Percentiles rank a stretch among this genome's conserved stretches.
These are phyloP conservation scores for Heliocidaris tuberculata DNA, from an alignment of 35 echinoderm and acorn worm genomes.

Conservation along the genomic window DNA sequence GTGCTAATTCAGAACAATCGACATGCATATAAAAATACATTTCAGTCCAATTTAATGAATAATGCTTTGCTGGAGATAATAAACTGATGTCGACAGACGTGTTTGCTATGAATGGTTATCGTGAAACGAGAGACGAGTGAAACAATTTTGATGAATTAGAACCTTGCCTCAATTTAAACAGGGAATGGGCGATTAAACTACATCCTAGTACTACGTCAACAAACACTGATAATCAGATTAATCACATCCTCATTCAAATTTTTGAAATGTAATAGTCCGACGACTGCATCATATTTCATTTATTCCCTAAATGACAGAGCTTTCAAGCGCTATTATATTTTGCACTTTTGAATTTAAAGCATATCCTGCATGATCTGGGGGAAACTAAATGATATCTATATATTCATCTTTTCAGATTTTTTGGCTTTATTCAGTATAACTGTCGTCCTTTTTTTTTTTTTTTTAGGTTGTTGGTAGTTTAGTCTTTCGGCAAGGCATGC, in stretches of 20 bases:
- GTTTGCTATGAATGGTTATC: neutral
- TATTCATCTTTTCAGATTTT: no score
- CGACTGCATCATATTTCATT: neutral
- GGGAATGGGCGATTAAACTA: slow-evolving; percentile 9
- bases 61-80: slow-evolving; percentile 12
- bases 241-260: neutral
- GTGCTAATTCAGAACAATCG: slow-evolving; percentile 6
- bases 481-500: no score
- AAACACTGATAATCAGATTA: neutral
- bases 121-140: neutral
- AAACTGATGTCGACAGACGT: neutral
- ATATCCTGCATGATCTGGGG: no score
- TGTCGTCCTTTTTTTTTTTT: no score
- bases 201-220: neutral
- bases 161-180: neutral
- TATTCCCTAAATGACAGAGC: neutral
- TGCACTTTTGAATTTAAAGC: neutral
- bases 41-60: neutral
- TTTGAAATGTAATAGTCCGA: neutral
- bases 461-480: no score
- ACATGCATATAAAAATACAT: neutral
- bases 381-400: no score
- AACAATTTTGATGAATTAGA: slow-evolving; percentile 7
- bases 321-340: neutral
- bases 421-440: no score